Evolutionary conservation across 1,140 invertebrate species (phyloP).

Genomic region (Drosophila ananassae): DNA sequence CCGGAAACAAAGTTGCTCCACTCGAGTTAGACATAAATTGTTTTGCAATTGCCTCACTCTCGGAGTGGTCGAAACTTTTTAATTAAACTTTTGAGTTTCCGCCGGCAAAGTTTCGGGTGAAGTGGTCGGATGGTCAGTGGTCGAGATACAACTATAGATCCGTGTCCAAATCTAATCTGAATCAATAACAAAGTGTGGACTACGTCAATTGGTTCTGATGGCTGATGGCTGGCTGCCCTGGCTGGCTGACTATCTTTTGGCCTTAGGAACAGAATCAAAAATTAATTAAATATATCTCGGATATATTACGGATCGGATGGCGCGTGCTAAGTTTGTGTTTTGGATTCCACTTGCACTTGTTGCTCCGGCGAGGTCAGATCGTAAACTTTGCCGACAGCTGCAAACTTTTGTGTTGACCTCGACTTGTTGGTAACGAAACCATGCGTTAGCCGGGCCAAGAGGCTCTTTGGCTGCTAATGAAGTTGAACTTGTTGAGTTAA

Average conservation of each 20-base stretch:
- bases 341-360: constrained; percentile 12
- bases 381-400: constrained; percentile 41
- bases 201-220: constrained; percentile 32
- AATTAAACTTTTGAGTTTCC: constrained; percentile 59
- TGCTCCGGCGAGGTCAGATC: constrained; percentile 32
- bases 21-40: constrained; percentile 27
- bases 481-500: constrained; percentile 63
- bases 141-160: constrained; percentile 4
- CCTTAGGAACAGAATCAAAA: constrained; percentile 19
- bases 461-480: constrained; percentile 52
- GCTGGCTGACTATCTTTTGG: too few species aligned
- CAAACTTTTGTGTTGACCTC: constrained; percentile 35
- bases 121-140: constrained; percentile 17
- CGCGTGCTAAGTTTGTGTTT: constrained; percentile 42
- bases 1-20: constrained; percentile 19
- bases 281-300: constrained; percentile 52
- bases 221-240: constrained; percentile 6
- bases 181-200: constrained; percentile 38
- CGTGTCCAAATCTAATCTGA: constrained; percentile 44
- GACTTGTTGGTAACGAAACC: constrained; percentile 32
- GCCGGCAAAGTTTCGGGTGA: constrained; percentile 14
- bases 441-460: constrained; percentile 3
- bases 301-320: constrained; percentile 26
- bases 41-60: constrained; percentile 24
- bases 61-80: constrained; percentile 50